Conservation (phyloP, 2,888 invertebrate genomes). For the Philopedon plagiatum region DNA sequence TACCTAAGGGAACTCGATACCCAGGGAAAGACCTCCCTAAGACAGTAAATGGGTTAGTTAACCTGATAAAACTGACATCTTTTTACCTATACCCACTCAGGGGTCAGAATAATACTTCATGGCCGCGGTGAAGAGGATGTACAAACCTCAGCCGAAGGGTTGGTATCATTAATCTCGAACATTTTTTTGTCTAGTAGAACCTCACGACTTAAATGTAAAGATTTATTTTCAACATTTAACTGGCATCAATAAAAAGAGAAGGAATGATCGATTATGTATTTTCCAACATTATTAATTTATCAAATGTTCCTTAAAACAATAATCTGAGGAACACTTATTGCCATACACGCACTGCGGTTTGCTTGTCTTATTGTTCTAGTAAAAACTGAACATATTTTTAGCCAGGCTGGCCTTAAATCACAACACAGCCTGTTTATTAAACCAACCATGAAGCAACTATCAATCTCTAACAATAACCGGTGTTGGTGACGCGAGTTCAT, state of each 20-base stretch:
- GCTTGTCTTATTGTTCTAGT: slow-evolving; percentile 32
- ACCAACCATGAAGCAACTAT: slow-evolving; percentile 39
- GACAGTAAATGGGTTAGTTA: too few relatives aligned
- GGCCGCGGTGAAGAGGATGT: too few relatives aligned
- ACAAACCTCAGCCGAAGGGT: too few relatives aligned
- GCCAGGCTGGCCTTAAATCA: slow-evolving; percentile 34
- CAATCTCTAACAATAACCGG: slow-evolving; percentile 42
- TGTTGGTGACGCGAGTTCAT: slow-evolving; percentile 34
- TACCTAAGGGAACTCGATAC: too few relatives aligned
- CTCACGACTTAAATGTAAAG: too few relatives aligned
- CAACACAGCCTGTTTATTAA: slow-evolving; percentile 46
- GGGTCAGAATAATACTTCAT: too few relatives aligned
- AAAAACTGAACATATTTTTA: slow-evolving; percentile 40
- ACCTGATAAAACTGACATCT: too few relatives aligned
- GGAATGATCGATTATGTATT: background rate
- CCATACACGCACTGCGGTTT: slow-evolving; percentile 13
- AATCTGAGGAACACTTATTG: background rate
- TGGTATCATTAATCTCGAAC: too few relatives aligned
- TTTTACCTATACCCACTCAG: too few relatives aligned
- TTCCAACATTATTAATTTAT: slow-evolving; percentile 2
- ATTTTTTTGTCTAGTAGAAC: too few relatives aligned
- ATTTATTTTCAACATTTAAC: too few relatives aligned
- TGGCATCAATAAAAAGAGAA: background rate
- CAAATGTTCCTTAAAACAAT: background rate
- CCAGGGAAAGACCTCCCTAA: too few relatives aligned